Percentiles rank a stretch among this genome's conserved stretches.
phyloP scores from a whole-genome alignment of 2,113 vertebrate genomes.

The Sinosuthora webbiana region DNA sequence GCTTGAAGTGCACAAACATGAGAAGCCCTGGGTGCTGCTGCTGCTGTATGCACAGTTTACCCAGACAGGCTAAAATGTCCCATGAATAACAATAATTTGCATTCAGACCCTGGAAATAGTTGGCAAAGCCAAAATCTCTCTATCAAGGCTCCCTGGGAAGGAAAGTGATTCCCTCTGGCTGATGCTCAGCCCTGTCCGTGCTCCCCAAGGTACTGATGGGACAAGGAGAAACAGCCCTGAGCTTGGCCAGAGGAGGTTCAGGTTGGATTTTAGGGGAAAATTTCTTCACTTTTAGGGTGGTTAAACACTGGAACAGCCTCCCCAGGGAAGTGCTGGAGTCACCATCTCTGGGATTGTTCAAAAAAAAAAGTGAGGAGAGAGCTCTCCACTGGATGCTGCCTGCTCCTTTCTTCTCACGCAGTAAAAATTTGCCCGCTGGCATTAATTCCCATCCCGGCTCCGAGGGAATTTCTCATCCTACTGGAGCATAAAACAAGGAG shows the following conservation, averaged over 20 bases:
- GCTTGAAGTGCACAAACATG: slow-evolving; percentile 30
- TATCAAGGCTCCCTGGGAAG: neutral
- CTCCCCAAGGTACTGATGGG: neutral
- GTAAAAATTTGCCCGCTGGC: neutral
- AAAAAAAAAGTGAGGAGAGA: neutral
- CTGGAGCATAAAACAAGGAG: slow-evolving; percentile 41
- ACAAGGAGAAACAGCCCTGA: neutral
- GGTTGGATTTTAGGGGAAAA: neutral
- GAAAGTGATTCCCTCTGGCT: neutral
- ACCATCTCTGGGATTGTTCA: neutral
- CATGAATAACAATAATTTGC: neutral
- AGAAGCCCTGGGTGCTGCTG: neutral
- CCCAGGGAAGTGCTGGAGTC: neutral
- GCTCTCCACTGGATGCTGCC: neutral
- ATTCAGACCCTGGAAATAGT: neutral
- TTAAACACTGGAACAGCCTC: neutral
- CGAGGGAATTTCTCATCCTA: slow-evolving; percentile 27
- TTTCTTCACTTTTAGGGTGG: neutral
- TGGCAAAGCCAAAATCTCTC: neutral
- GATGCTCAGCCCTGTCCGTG: neutral
- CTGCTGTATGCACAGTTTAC: slow-evolving; percentile 21
- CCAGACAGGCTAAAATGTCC: slow-evolving; percentile 27
- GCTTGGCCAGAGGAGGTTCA: neutral
- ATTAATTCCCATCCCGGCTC: neutral
- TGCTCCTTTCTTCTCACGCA: neutral